Evolutionary conservation across 92 coral and sea anemone genomes (phyloP), one percentile per base, ranked within the genome.

Genomic region (Porites lobata): DNA sequence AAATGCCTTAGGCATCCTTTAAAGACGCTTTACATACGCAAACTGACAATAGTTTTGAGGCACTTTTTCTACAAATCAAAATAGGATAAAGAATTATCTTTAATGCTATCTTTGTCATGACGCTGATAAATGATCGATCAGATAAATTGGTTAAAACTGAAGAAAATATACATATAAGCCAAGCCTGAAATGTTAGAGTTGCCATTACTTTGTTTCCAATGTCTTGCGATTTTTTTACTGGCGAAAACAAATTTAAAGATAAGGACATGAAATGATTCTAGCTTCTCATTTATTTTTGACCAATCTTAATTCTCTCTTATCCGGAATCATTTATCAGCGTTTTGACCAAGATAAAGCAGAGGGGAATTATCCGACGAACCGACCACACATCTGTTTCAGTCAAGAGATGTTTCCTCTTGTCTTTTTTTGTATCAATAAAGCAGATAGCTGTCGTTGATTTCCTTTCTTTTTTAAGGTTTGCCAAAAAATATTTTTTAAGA

Each of bases 61-160:
- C 61, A 0, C 59, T 54, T 9, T 54, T 54, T 54, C 58, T 47
- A 43, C 32, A 64, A 38, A 9, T 78, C 3, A 20, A 22, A 53
- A 62, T 38, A 8, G 19, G 15, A 50, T 62, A 5, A 24, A 22
- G 72, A 67, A 71, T 50, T 32, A 4, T 15, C 52, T 14, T 74
- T 9, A 52, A 32, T 58, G 57, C 76, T 52, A 64, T 69, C 26
- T 32, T 22, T 19, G 26, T 29, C 68, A 18, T 14, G 51, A 66
- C 26, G 65, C 24, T 14, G 86, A 70, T 82, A 58, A 82, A 82
- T 58, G 69, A 68, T 52, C 19, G 13, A 59, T 58, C 19, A 43
- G 58, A 38, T 19, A 47, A 9, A 65, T 65, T 65, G 64, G 21
- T 65, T 65, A 6, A n/a, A 78, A 47, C 20, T 38, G 56, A 18